Base-by-base conservation (phyloP, 2,113 vertebrate species). In the Dasyornis broadbenti region DNA sequence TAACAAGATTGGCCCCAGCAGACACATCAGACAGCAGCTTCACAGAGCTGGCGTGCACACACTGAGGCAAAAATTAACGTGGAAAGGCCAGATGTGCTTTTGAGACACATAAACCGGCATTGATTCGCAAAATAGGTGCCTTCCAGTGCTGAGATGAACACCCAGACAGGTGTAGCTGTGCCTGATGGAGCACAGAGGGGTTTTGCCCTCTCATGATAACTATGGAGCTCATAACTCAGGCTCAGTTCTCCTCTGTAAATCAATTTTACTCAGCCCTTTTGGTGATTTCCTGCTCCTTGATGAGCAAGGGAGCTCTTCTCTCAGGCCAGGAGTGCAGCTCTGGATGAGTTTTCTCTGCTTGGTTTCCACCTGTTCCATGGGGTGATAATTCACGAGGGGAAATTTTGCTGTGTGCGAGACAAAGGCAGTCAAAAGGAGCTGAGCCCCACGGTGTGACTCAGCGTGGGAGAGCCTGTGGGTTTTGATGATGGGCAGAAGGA, bases 391-490 rank as follows among this genome's bases (percentile, higher is more conserved):
- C 37, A 30, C 3, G 17, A n/a, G 64, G 10, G n/a, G 21, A 1
- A 31, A 27, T 45, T n/a, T 35, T 63, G 39, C 16, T 24, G 21
- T 9, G 15, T 68, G 15, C 4, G 7, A 5, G 42, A 12, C 14
- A 45, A 60, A 16, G 27, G 6, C 7, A 28, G 42, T 4, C 6
- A 49, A 16, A 61, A 30, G 33, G 23, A 18, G 18, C 30, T 6
- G 19, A 45, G 26, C 5, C 37, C 42, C 1, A 0, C 7, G 11
- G 35, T 3, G 24, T 5, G 35, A 15, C 0, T 6, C 1, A 1
- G 23, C 20, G 16, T 12, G 39, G 33, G n/a, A 60, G 27, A 47
- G 7, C 30, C 14, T 1, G 3, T 33, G 44, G 23, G 5, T 15
- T 6, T 6, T 31, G 33, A 3, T 31, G 24, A 7, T 53, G 8